Evolutionary conservation across 1,140 invertebrate species (phyloP).

Genomic region (Drosophila kohkoa): DNA sequence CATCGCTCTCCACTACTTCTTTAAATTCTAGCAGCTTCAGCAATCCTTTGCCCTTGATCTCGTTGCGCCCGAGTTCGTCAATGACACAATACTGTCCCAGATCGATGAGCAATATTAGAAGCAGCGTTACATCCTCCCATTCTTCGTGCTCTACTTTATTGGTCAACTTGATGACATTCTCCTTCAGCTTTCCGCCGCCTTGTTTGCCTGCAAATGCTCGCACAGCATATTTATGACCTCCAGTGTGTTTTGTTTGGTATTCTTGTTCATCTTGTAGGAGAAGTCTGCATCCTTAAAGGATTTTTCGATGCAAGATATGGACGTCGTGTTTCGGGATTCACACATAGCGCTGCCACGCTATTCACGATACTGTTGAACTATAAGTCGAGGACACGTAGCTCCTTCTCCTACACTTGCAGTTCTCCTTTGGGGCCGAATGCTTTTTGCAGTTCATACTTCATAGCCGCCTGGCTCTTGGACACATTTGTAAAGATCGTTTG

Average conservation of each 20-base stretch:
- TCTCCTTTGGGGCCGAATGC: slow-evolving; percentile 95
- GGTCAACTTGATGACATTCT: slow-evolving; percentile 91
- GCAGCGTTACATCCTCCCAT: slow-evolving; percentile 91
- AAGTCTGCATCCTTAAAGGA: slow-evolving; percentile 98
- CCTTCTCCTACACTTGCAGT: slow-evolving; percentile 99
- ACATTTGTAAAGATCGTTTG: slow-evolving; percentile 99
- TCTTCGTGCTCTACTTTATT: slow-evolving; percentile 92
- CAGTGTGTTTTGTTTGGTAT: slow-evolving; percentile 98
- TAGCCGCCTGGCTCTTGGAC: slow-evolving; percentile 99
- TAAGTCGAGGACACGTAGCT: slow-evolving; percentile 95
- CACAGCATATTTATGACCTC: slow-evolving; percentile 97
- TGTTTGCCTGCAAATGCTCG: slow-evolving; percentile 89
- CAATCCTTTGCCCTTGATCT: slow-evolving; percentile 94
- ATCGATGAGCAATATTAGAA: slow-evolving; percentile 94
- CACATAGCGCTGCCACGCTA: slow-evolving; percentile 96
- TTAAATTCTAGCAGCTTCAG: slow-evolving; percentile 96
- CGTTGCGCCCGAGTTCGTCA: slow-evolving; percentile 92
- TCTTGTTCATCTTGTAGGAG: slow-evolving; percentile 97
- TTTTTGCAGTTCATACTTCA: slow-evolving; percentile 97
- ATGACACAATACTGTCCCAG: slow-evolving; percentile 96
- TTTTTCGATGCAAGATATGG: slow-evolving; percentile 99
- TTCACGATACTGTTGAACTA: slow-evolving; percentile 98
- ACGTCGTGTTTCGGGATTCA: slow-evolving; percentile 98
- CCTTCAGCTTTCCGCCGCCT: slow-evolving; percentile 91
- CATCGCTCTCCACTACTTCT: slow-evolving; percentile 95